These are phyloP conservation scores for Mamestra brassicae DNA, from an alignment of 2,888 invertebrate genomes.

Conservation along the genomic window DNA sequence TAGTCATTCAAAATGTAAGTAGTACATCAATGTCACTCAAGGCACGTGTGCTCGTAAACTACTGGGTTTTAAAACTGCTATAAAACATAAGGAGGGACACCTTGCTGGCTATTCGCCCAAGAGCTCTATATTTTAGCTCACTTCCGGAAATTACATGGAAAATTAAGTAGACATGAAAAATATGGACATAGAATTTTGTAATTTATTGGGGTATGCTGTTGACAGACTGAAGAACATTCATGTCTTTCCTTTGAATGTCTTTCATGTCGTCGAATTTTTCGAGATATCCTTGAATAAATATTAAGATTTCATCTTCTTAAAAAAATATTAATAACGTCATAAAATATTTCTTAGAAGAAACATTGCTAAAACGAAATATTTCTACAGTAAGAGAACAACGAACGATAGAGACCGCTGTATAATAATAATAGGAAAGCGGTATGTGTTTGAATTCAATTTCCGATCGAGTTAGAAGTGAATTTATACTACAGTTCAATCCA, in stretches of 20 bases:
- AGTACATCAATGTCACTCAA: slow-evolving; percentile 37
- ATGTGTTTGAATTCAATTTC: slow-evolving; percentile 69
- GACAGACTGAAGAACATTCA: neutral
- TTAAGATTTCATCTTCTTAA: too few relatives aligned
- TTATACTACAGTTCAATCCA: slow-evolving; percentile 71
- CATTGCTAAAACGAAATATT: neutral
- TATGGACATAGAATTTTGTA: neutral
- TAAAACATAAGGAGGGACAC: slow-evolving; percentile 43
- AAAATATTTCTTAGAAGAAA: neutral
- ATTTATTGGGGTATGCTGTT: too few relatives aligned
- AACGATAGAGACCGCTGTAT: slow-evolving; percentile 28
- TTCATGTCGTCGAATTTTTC: neutral
- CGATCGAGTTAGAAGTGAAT: slow-evolving; percentile 67
- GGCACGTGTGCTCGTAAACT: slow-evolving; percentile 56
- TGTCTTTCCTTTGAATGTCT: neutral
- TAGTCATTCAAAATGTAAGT: slow-evolving; percentile 11
- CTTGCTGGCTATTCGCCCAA: slow-evolving; percentile 26
- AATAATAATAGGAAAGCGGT: slow-evolving; percentile 48
- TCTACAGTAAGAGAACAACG: slow-evolving; percentile 27
- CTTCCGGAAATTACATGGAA: slow-evolving; percentile 28
- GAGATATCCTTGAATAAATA: neutral
- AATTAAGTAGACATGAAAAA: slow-evolving; percentile 6
- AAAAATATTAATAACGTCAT: neutral
- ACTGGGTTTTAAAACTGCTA: slow-evolving; percentile 54
- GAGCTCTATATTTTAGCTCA: slow-evolving; percentile 24